Evolutionary conservation across 2,888 invertebrate genomes (phyloP).

Genomic region (Clistopyga incitator): DNA sequence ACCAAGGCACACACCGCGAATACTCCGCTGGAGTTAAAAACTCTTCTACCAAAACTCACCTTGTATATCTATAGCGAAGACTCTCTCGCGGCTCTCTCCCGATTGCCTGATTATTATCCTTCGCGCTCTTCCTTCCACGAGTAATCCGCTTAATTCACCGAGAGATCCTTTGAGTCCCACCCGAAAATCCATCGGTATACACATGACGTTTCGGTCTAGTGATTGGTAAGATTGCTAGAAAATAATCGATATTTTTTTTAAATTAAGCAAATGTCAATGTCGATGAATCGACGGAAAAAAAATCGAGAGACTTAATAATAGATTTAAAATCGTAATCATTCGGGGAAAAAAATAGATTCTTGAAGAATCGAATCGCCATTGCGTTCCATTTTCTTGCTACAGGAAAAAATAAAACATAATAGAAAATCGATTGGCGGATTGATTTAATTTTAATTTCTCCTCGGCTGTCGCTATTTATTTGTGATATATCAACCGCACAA

Average conservation of each 20-base stretch:
- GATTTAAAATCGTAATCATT: too few species aligned
- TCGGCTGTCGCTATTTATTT: conserved; percentile 13
- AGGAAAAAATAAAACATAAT: not conserved
- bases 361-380: too few species aligned
- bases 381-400: too few species aligned
- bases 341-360: too few species aligned
- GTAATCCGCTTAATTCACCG: conserved; percentile 62
- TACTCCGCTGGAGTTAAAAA: not conserved
- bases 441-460: conserved; percentile 37
- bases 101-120: conserved; percentile 63
- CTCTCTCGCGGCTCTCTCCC: conserved; percentile 7
- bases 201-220: not conserved
- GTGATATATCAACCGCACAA: conserved; percentile 29
- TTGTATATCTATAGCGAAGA: conserved; percentile 9
- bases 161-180: conserved; percentile 51
- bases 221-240: too few species aligned
- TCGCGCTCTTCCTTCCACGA: conserved; percentile 38
- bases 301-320: too few species aligned
- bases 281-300: too few species aligned
- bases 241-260: too few species aligned
- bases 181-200: not conserved
- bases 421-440: conserved; percentile 5
- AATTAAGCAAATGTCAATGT: too few species aligned
- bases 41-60: conserved; percentile 5
- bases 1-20: not conserved